Base-by-base conservation (phyloP, 2,888 invertebrate genomes). In the Lobophora halterata region DNA sequence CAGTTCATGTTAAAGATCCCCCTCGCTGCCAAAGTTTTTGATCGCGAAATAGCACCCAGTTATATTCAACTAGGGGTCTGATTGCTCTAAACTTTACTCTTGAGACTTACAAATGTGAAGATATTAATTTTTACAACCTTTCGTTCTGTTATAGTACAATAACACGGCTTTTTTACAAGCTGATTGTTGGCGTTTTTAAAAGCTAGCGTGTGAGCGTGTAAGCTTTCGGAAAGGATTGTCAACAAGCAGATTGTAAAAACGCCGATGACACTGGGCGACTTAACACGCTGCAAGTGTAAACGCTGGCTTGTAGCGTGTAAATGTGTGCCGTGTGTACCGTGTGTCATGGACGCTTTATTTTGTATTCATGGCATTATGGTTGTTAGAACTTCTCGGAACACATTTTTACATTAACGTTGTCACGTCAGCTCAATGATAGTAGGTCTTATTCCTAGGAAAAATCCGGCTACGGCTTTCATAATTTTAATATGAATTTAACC, bases 401-500 rank as follows among this genome's bases (percentile, higher is more conserved):
- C 10, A 4, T 11, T 27, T 28, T 14, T 20, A 23, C n/a, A 12
- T 25, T 27, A 23, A 21, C 29, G 28, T 35, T 29, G 13, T 12
- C 5, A 7, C 12, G 18, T 11, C n/a, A 13, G 10, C 25, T 25
- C 36, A 11, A 36, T 21, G 11, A 5, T 13, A 29, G 17, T 20
- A 29, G 8, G 23, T 18, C 26, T 26, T 38, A 29, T 19, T n/a
- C 27, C 24, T 29, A 27, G 19, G 29, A 34, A 19, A 39, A 28
- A 40, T 63, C 42, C 63, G 53, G 58, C 47, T 40, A 59, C 42
- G 60, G 58, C 48, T 44, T 49, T 33, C 55, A 51, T 58, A 60
- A 40, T 55, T 55, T 62, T 57, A 64, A 64, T 69, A 57, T 61
- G 63, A 39, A 58, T 57, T 57, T 53, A 52, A 52, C 53, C 57